phyloP scores from a whole-genome alignment of 2,797 vertebrate species.

The Notamacropus eugenii region DNA sequence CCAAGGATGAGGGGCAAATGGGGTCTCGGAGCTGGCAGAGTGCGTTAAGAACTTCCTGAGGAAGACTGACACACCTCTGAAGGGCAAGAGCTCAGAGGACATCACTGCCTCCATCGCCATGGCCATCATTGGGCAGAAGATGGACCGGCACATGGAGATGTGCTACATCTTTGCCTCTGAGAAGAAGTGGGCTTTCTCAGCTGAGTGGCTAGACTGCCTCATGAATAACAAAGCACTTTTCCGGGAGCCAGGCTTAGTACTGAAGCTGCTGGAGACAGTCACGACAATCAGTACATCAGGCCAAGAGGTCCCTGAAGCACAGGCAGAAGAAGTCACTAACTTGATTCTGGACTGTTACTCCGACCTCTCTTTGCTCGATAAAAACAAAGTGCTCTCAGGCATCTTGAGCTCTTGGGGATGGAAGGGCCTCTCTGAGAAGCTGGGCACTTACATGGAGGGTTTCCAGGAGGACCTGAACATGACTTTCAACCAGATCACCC shows the following conservation, averaged over 20 bases:
- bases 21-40: constrained; percentile 75
- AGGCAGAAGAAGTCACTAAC: constrained; percentile 72
- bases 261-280: constrained; percentile 88
- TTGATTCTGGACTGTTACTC: constrained; percentile 88
- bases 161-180: constrained; percentile 91
- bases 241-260: constrained; percentile 85
- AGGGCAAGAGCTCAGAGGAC: constrained; percentile 57
- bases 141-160: constrained; percentile 87
- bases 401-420: constrained; percentile 86
- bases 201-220: constrained; percentile 89
- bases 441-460: constrained; percentile 82
- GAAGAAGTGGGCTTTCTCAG: constrained; percentile 85
- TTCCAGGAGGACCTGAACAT: constrained; percentile 94
- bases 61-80: constrained; percentile 66
- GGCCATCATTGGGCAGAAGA: constrained; percentile 87
- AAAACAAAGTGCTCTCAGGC: constrained; percentile 89
- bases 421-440: constrained; percentile 86
- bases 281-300: constrained; percentile 64
- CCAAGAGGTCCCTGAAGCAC: constrained; percentile 76
- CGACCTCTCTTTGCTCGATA: constrained; percentile 87
- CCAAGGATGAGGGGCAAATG: constrained; percentile 58
- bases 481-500: constrained; percentile 95
- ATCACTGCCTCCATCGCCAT: constrained; percentile 84
- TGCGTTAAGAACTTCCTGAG: constrained; percentile 81
- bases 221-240: constrained; percentile 89